Percentiles rank a stretch among this genome's conserved stretches.
These are phyloP conservation scores for Pantelozetes paolii DNA, from an alignment of 2,888 invertebrate species.

Conservation along the genomic window DNA sequence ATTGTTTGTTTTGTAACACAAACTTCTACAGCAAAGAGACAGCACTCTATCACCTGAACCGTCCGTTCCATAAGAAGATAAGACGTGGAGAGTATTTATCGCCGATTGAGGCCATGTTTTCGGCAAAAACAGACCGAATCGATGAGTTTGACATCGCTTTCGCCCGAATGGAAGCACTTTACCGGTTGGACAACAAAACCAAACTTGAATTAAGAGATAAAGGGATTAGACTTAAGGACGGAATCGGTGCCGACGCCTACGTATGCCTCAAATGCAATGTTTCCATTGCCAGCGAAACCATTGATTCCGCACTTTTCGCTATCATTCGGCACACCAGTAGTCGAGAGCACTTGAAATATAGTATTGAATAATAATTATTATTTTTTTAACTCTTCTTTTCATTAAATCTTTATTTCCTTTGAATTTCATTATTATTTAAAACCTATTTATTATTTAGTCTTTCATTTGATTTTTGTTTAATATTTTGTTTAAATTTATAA, in stretches of 20 bases:
- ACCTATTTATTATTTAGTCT: too few species aligned
- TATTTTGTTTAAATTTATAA: too few species aligned
- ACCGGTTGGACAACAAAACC: background rate
- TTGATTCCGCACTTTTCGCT: background rate
- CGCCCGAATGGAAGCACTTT: slow-evolving; percentile 1
- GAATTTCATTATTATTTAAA: too few species aligned
- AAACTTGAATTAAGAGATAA: background rate
- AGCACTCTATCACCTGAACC: background rate
- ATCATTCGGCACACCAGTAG: background rate
- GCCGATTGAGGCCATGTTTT: slow-evolving; percentile 6
- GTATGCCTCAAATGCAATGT: background rate
- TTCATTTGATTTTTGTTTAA: too few species aligned
- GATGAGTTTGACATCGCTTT: background rate
- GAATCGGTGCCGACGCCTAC: slow-evolving; percentile 1
- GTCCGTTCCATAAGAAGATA: background rate
- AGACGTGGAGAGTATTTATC: background rate
- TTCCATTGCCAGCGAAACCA: background rate
- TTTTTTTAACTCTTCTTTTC: too few species aligned
- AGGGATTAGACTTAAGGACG: slow-evolving; percentile 16
- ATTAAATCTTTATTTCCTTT: too few species aligned
- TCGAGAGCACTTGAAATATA: background rate
- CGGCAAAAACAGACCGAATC: background rate
- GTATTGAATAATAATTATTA: too few species aligned
- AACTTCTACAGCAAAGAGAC: slow-evolving; percentile 18
- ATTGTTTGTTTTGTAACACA: slow-evolving; percentile 3